phyloP scores from a whole-genome alignment of 2,888 invertebrate species.

The Eugnorisma glareosa region DNA sequence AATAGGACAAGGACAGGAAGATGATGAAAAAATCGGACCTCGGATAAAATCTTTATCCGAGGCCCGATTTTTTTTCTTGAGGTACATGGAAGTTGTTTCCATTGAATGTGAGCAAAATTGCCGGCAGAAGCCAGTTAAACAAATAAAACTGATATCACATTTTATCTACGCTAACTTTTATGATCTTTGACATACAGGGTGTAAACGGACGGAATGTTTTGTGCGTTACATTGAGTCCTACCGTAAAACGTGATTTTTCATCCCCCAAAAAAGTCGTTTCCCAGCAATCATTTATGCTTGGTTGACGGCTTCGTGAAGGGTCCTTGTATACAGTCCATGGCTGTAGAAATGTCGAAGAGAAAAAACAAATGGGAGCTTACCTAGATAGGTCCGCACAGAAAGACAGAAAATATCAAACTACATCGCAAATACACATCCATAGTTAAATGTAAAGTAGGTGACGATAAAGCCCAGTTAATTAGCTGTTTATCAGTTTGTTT shows the following conservation, averaged over 20 bases:
- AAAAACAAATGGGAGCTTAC: constrained; percentile 26
- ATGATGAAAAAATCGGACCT: too few relatives aligned
- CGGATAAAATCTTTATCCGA: too few relatives aligned
- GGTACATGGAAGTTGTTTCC: too few relatives aligned
- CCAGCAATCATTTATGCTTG: neutral
- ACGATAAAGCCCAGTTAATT: constrained; percentile 44
- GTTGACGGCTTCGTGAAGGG: neutral
- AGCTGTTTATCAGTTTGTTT: constrained; percentile 51
- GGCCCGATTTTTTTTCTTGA: too few relatives aligned
- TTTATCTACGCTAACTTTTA: neutral
- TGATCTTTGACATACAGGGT: constrained; percentile 41
- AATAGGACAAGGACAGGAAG: too few relatives aligned
- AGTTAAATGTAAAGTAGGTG: constrained; percentile 15
- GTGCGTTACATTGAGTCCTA: neutral
- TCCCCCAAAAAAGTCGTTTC: neutral
- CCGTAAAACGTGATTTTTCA: neutral
- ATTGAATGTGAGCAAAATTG: too few relatives aligned
- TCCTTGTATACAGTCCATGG: neutral
- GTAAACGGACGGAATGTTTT: too few relatives aligned
- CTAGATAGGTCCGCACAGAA: constrained; percentile 32
- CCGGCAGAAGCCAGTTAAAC: neutral
- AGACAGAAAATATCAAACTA: constrained; percentile 30
- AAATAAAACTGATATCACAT: neutral
- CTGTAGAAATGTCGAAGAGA: neutral
- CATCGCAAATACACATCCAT: neutral